These are phyloP conservation scores for Coptodon bakossiorum DNA, from an alignment of 2,113 vertebrate species.

Conservation along the genomic window DNA sequence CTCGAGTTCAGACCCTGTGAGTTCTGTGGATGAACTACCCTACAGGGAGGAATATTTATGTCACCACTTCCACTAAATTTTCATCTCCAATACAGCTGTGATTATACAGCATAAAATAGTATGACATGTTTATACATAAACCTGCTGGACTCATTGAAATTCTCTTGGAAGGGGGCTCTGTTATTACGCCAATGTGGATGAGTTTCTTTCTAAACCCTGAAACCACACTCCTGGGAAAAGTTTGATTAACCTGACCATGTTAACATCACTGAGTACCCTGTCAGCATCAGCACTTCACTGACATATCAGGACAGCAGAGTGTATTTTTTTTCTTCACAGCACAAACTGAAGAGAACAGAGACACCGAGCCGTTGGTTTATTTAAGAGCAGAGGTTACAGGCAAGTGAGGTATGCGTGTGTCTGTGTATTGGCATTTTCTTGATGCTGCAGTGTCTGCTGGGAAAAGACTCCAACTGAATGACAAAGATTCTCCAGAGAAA, in stretches of 20 bases:
- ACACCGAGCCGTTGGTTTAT: background rate
- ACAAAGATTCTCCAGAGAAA: background rate
- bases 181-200: background rate
- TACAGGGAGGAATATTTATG: background rate
- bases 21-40: background rate
- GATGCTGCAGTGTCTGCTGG: background rate
- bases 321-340: background rate
- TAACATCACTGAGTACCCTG: background rate
- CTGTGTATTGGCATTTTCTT: background rate
- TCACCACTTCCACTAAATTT: background rate
- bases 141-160: background rate
- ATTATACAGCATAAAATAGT: background rate
- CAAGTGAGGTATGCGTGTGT: background rate
- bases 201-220: background rate
- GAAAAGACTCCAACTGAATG: background rate
- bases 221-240: background rate
- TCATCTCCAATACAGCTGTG: background rate
- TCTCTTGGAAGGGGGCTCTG: background rate
- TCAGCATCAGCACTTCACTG: background rate
- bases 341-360: background rate
- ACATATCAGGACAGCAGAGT: background rate
- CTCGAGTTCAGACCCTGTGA: background rate
- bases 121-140: background rate
- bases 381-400: background rate
- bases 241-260: background rate